phyloP scores from a whole-genome alignment of 2,797 vertebrate species.

The Arctocebus calabarensis region DNA sequence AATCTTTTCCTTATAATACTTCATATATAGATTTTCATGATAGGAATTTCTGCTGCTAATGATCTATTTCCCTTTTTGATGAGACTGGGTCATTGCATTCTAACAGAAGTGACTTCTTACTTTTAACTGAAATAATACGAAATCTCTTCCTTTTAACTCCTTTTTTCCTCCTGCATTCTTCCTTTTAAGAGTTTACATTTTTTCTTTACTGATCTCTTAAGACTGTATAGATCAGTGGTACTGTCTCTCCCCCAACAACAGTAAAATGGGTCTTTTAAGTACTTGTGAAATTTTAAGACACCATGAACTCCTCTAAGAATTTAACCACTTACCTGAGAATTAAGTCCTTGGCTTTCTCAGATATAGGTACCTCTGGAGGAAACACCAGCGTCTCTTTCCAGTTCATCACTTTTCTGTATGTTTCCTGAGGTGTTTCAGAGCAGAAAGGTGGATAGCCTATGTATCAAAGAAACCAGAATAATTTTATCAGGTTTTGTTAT shows the following conservation, averaged over 20 bases:
- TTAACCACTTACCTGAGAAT: slow-evolving; percentile 92
- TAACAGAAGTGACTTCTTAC: neutral
- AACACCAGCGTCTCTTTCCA: slow-evolving; percentile 99
- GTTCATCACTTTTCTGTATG: slow-evolving; percentile 99
- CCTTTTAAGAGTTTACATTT: slow-evolving; percentile 34
- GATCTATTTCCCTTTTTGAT: neutral
- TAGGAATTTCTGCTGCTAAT: neutral
- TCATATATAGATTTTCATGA: neutral
- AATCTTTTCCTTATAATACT: neutral
- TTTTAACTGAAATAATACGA: neutral
- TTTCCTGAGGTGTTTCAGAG: slow-evolving; percentile 98
- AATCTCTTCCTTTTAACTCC: neutral
- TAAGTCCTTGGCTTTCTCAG: slow-evolving; percentile 97
- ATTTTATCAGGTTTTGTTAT: neutral
- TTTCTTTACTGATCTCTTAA: slow-evolving; percentile 29
- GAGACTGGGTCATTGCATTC: neutral
- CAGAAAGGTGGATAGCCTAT: slow-evolving; percentile 99
- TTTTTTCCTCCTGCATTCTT: neutral
- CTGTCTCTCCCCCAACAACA: neutral
- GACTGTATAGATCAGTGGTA: neutral
- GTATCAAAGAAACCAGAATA: slow-evolving; percentile 52
- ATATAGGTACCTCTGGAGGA: slow-evolving; percentile 98
- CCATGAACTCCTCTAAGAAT: neutral
- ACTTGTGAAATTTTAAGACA: neutral
- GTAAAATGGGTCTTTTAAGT: neutral